Percentiles rank a stretch among this genome's conserved stretches.
Conservation (phyloP, 2,888 invertebrate species). For the Malthinus seriepunctatus region DNA sequence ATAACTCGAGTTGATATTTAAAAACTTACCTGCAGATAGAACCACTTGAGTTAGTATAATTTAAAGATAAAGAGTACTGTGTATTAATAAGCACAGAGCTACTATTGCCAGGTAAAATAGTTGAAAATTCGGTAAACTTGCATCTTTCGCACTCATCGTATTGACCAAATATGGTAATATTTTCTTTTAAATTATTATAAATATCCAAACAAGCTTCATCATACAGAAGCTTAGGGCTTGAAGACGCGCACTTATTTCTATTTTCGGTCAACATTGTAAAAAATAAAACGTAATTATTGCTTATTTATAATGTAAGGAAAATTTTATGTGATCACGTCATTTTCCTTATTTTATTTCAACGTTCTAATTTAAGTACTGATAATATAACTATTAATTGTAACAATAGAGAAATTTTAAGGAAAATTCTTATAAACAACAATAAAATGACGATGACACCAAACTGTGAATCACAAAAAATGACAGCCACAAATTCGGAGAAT, state of each 20-base stretch:
- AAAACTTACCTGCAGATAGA: conserved; percentile 44
- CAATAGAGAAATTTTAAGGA: no score
- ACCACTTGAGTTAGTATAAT: conserved; percentile 36
- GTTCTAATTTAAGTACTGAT: no score
- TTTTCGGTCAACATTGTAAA: conserved; percentile 34
- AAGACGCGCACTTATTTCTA: conserved; percentile 31
- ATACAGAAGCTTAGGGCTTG: conserved; percentile 42
- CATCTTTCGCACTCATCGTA: conserved; percentile 53
- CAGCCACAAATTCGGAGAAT: no score
- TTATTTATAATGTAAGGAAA: no score
- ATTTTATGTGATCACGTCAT: no score
- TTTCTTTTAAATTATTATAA: conserved; percentile 41
- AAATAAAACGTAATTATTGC: no score
- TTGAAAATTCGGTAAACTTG: conserved; percentile 45
- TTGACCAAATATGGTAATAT: conserved; percentile 46
- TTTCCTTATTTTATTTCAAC: no score
- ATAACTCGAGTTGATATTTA: not conserved
- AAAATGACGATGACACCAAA: no score
- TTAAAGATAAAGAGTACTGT: conserved; percentile 46
- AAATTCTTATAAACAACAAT: no score
- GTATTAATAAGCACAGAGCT: conserved; percentile 49
- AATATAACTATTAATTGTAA: no score
- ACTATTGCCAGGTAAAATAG: conserved; percentile 36
- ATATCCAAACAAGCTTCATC: conserved; percentile 55
- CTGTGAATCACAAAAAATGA: no score